Conservation (phyloP, 2,888 invertebrate species). For the Zygogramma bicolorata region DNA sequence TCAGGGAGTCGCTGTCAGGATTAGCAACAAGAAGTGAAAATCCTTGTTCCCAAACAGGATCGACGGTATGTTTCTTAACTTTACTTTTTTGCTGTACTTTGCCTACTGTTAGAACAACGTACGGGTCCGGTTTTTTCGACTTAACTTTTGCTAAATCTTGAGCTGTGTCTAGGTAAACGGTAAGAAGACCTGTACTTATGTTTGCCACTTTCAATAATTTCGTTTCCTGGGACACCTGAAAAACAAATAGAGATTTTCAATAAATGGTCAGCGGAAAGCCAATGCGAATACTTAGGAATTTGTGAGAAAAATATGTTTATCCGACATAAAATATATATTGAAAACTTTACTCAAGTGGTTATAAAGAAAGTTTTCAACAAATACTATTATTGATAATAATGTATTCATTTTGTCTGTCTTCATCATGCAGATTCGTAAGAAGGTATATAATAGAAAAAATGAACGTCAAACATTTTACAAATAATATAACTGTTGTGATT, state of each 20-base stretch:
- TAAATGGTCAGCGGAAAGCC: too few species aligned
- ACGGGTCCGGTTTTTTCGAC: conserved; percentile 82
- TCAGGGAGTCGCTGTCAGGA: conserved; percentile 86
- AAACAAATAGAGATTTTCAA: conserved; percentile 15
- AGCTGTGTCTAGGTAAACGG: conserved; percentile 90
- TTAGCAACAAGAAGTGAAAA: conserved; percentile 91
- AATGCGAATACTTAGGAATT: too few species aligned
- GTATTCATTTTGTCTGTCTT: too few species aligned
- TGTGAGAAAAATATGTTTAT: too few species aligned
- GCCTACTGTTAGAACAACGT: conserved; percentile 81
- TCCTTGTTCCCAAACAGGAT: conserved; percentile 93
- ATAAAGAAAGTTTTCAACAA: too few species aligned
- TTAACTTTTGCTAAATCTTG: conserved; percentile 81
- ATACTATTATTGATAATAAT: too few species aligned
- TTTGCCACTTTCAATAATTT: conserved; percentile 78
- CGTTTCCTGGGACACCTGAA: conserved; percentile 77
- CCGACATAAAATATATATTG: too few species aligned
- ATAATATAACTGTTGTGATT: conserved; percentile 51
- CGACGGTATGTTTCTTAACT: conserved; percentile 81
- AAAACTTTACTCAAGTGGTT: too few species aligned
- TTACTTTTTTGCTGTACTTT: conserved; percentile 77
- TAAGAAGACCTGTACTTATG: conserved; percentile 80
- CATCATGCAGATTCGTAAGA: too few species aligned
- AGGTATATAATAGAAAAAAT: too few species aligned
- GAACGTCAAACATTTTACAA: too few species aligned